Evolutionary conservation across 2,888 invertebrate genomes (phyloP), one percentile per base, ranked within the genome.

Genomic region (Phengaris arion): DNA sequence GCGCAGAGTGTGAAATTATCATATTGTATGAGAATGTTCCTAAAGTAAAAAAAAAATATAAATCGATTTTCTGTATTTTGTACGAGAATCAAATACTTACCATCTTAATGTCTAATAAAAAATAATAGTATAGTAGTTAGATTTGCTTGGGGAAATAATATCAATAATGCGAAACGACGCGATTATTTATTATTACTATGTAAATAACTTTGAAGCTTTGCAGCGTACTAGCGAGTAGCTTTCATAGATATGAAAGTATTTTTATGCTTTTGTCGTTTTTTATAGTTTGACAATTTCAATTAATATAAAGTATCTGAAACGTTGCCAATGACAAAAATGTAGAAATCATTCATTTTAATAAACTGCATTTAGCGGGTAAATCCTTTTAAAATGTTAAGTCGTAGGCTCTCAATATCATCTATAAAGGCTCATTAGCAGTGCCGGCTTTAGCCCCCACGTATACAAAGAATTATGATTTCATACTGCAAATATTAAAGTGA

Each of bases 111-210:
- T 59, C 5, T 22, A 59, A 10, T 13, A 7, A 64, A 10, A 64
- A 64, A 35, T 13, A 59, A 64, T 64, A 64, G 22, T 22, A 64
- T 22, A 35, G 64, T 64, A 45, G 64, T 64, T 64, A 64, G 64
- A 22, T 64, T 5, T 10, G 64, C 64, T 64, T 64, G 35, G 64
- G 64, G 35, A 35, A 12, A 35, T 64, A 15, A 35, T 12, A 35
- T 64, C 13, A 22, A 64, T 64, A 35, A 64, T 35, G 64, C 64
- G 12, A 64, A 45, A 12, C 6, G 64, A 64, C 35, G 64, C 35
- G 64, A 59, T 59, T 59, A 48, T 48, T 48, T 7, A 48, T 35
- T 35, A 35, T 35, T 35, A 5, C 9, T 59, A 10, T 64, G 64
- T 64, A 45, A 45, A 45, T 64, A 64, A 64, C 12, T 9, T 13